phyloP scores from a whole-genome alignment of 92 coral and sea anemone species.

The Meandrina meandrites region DNA sequence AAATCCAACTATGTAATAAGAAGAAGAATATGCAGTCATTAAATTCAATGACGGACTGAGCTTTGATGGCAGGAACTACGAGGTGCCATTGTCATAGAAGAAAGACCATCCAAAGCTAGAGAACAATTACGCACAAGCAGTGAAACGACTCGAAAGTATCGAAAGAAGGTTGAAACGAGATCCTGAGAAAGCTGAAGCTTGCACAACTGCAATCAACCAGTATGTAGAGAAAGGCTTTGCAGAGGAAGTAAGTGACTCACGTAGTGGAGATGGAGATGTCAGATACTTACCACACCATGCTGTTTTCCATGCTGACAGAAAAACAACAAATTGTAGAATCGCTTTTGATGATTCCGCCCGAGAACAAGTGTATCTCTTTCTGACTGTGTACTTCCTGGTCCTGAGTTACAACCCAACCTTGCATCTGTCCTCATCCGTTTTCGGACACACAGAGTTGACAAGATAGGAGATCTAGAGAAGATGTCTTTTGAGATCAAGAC shows the following conservation, averaged over 20 bases:
- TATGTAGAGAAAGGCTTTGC: conserved; percentile 42
- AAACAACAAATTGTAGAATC: conserved; percentile 46
- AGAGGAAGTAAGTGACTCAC: not conserved
- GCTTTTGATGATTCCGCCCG: conserved; percentile 56
- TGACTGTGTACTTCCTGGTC: conserved; percentile 48
- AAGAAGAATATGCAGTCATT: conserved; percentile 27
- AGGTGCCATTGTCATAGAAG: conserved; percentile 40
- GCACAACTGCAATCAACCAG: conserved; percentile 32
- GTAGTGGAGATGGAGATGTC: not conserved
- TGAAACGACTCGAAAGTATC: conserved; percentile 33
- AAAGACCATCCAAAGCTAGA: conserved; percentile 25
- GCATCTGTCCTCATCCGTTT: conserved; percentile 41
- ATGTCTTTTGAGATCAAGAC: conserved; percentile 53
- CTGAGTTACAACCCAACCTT: conserved; percentile 34
- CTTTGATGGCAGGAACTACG: conserved; percentile 49
- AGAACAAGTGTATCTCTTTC: conserved; percentile 17
- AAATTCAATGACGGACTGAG: conserved; percentile 33
- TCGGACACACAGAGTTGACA: conserved; percentile 31
- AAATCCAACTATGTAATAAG: conserved; percentile 12
- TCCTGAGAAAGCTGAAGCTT: conserved; percentile 28
- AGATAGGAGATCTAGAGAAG: conserved; percentile 51
- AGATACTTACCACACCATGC: conserved; percentile 59
- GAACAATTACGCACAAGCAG: conserved; percentile 36
- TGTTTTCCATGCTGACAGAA: conserved; percentile 39
- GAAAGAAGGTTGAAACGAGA: conserved; percentile 33